Evolutionary conservation across 1,140 invertebrate genomes (phyloP).

Genomic region (Zaprionus ghesquierei): DNA sequence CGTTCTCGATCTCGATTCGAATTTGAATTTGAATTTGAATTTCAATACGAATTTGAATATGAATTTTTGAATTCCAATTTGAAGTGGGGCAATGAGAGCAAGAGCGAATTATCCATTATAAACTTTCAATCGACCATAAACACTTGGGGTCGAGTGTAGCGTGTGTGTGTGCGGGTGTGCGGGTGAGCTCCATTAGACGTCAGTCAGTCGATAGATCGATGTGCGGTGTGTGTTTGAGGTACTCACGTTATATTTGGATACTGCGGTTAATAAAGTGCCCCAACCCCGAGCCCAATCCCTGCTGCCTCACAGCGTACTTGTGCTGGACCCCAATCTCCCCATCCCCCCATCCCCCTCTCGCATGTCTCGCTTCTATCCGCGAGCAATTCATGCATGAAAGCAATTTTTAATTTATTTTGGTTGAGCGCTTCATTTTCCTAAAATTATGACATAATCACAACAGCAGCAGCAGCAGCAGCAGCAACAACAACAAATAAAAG

Average conservation of each 20-base stretch:
- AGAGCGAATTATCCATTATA: slow-evolving; percentile 71
- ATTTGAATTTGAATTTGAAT: slow-evolving; percentile 5
- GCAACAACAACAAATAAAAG: slow-evolving; percentile 41
- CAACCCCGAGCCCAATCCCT: not conserved
- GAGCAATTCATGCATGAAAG: slow-evolving; percentile 76
- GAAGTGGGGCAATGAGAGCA: slow-evolving; percentile 38
- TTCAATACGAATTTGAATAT: slow-evolving; percentile 53
- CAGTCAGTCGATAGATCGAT: slow-evolving; percentile 45
- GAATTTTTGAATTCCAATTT: slow-evolving; percentile 21
- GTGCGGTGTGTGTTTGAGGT: slow-evolving; percentile 24
- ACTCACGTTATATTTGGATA: slow-evolving; percentile 68
- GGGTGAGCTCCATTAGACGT: slow-evolving; percentile 18
- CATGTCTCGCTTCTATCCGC: not conserved
- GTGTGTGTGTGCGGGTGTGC: not conserved
- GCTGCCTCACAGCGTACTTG: slow-evolving; percentile 43
- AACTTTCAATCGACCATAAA: slow-evolving; percentile 80
- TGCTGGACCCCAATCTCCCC: not conserved
- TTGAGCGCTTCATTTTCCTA: slow-evolving; percentile 79
- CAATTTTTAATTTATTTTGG: slow-evolving; percentile 82
- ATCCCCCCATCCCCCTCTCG: not conserved
- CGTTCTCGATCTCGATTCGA: slow-evolving; percentile 43
- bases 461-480: slow-evolving; percentile 36
- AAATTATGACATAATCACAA: slow-evolving; percentile 80
- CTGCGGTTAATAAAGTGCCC: slow-evolving; percentile 54
- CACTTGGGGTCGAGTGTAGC: slow-evolving; percentile 47